phyloP scores from a whole-genome alignment of 1,140 invertebrate species.

The Lepidurus apus region DNA sequence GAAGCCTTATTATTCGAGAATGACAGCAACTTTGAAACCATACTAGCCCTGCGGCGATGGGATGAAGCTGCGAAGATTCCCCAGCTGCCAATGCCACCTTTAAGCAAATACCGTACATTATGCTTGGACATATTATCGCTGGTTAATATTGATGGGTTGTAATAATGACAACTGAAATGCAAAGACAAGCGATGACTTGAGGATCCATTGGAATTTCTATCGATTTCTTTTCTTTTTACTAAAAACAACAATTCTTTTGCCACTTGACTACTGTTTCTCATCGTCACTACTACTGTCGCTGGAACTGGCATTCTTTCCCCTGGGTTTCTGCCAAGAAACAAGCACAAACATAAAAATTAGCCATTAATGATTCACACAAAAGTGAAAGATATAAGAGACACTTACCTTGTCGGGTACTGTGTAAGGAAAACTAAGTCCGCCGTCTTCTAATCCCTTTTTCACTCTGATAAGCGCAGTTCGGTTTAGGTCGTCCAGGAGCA shows the following conservation, averaged over 20 bases:
- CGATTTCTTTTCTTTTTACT: slow-evolving; percentile 2
- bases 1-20: background rate
- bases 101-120: background rate
- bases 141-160: background rate
- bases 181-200: slow-evolving; percentile 11
- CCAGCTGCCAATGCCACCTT: background rate
- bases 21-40: background rate
- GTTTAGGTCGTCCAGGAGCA: slow-evolving; percentile 54
- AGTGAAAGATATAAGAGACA: background rate
- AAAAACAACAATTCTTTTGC: slow-evolving; percentile 1
- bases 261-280: slow-evolving; percentile 1
- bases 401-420: slow-evolving; percentile 44
- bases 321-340: background rate
- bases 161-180: slow-evolving; percentile 11
- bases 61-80: background rate
- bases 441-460: slow-evolving; percentile 48
- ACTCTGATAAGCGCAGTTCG: slow-evolving; percentile 51
- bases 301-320: background rate
- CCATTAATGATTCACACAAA: background rate
- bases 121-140: background rate
- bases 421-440: slow-evolving; percentile 49
- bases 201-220: slow-evolving; percentile 19
- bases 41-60: background rate
- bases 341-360: background rate
- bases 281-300: slow-evolving; percentile 9